Base-by-base conservation (phyloP, 2,797 vertebrate species). In the Thripadectes ignobilis region DNA sequence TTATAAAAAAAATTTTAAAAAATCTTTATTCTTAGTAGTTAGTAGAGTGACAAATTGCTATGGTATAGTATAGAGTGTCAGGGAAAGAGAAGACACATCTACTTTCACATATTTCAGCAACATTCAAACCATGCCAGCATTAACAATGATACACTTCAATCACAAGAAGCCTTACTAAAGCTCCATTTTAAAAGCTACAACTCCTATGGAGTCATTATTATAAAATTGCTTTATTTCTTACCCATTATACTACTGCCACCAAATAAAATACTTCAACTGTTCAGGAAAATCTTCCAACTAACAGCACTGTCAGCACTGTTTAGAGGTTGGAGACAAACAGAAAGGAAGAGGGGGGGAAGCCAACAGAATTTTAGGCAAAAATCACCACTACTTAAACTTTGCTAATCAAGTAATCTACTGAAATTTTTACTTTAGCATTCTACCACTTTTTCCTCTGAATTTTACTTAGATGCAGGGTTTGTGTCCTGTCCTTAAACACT, bases 171-270 rank as follows among this genome's bases (percentile, higher is more conserved):
- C 34, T 75, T 67, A 34, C 62, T 83, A 63, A 46, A 81, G 58
- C 24, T 86, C 57, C 32, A 46, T 71, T 94, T 97, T 89, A 81
- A 92, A 92, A 93, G 32, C 57, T 63, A 51, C 77, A 87, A 29
- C 39, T 74, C 2, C 51, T 81, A 36, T 11, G 32, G 91, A 88
- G 73, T 39, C 34, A 21, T 52, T 34, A 77, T 29, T 39, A 36
- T n/a, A 86, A 91, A 92, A 81, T 29, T 76, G n/a, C 32, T 73
- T 89, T 41, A 43, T 83, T 89, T 73, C 69, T 90, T 86, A 81
- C 20, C 43, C 20, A 45, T 74, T 80, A 32, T 48, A 48, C 69
- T 84, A 62, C 26, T 55, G 45, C 21, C 71, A 77, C 12, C 9
- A 57, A 49, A 69, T 11, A 82, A 88, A 93, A 79, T 32, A 61